Conservation (phyloP, 2,113 vertebrate species). For the Gallinago media region DNA sequence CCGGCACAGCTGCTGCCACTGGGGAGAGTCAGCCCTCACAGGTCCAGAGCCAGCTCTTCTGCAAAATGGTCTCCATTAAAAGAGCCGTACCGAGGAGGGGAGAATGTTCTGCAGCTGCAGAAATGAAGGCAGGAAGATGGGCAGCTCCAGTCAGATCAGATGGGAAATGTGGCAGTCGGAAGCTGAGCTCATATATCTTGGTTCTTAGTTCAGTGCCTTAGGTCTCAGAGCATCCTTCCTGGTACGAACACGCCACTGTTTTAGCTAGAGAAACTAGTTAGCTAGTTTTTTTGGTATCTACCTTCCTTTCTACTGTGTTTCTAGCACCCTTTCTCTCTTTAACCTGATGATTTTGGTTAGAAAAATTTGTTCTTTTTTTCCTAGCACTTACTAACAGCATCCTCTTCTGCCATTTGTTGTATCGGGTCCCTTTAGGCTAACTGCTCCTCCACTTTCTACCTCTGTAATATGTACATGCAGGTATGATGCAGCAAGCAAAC, state of each 20-base stretch:
- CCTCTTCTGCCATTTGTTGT: neutral
- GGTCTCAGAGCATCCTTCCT: neutral
- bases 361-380: neutral
- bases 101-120: neutral
- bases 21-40: neutral
- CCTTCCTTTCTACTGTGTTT: neutral
- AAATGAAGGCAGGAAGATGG: neutral
- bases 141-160: neutral
- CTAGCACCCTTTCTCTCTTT: neutral
- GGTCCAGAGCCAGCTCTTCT: neutral
- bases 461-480: neutral
- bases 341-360: neutral
- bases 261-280: neutral
- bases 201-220: neutral
- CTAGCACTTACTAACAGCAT: neutral
- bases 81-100: fast-evolving
- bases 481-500: neutral
- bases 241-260: neutral
- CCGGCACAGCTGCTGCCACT: fast-evolving
- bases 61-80: neutral
- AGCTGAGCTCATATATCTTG: neutral
- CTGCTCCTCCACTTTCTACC: neutral
- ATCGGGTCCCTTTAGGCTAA: neutral
- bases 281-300: neutral
- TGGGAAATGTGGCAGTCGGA: neutral